These are phyloP conservation scores for Narcine bancroftii DNA, from an alignment of 2,113 vertebrate species.

Conservation along the genomic window DNA sequence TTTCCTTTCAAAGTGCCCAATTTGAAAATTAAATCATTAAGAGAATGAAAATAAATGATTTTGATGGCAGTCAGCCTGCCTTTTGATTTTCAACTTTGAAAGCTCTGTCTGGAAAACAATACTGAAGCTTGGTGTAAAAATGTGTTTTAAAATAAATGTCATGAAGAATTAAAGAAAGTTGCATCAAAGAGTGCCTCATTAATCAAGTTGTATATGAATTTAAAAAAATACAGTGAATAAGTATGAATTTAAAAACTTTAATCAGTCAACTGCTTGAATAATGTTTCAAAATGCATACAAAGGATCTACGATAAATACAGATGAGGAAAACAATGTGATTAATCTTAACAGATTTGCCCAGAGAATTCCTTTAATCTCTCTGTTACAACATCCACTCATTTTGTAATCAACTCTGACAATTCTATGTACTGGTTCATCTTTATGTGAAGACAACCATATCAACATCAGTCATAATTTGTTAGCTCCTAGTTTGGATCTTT, in stretches of 20 bases:
- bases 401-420: neutral
- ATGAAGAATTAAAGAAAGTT: neutral
- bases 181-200: neutral
- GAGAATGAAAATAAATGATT: constrained; percentile 22
- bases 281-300: neutral
- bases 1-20: neutral
- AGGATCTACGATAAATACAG: neutral
- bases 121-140: neutral
- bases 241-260: neutral
- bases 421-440: neutral
- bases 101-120: neutral
- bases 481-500: neutral
- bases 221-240: neutral
- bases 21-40: neutral
- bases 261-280: neutral
- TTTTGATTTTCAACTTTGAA: neutral
- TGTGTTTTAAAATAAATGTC: neutral
- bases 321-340: neutral
- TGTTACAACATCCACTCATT: neutral
- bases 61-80: neutral
- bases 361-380: neutral
- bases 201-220: neutral
- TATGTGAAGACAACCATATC: neutral
- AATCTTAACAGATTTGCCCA: neutral
- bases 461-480: neutral